Evolutionary conservation across 1,140 invertebrate genomes (phyloP), one percentile per base, ranked within the genome.

Genomic region (Tetramorium simillimum): DNA sequence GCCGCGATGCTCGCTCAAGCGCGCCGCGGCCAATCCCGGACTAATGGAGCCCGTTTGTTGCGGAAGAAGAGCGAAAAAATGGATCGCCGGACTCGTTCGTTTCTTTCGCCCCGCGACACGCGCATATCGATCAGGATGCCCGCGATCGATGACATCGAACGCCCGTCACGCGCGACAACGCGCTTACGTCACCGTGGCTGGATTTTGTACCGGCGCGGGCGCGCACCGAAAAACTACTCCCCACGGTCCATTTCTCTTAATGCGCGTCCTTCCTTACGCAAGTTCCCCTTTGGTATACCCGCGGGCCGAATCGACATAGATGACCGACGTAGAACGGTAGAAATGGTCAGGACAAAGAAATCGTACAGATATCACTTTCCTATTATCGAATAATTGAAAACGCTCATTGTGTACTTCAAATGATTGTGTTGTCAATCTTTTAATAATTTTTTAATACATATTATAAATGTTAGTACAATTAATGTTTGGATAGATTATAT

Each of bases 1-100:
- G 81, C 58, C 58, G 77, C 53, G 86, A 24, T 90, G 72, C 65
- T 91, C 89, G 87, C 51, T 90, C 82, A 73, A 88, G 89, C 90
- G 89, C 53, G 24, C 81, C 78, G 78, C 85, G 76, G 77, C 76
- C 89, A 88, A 90, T 90, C 89, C 72, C 51, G 63, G 75, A 53
- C 81, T 90, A 90, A 90, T 90, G 76, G 88, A 67, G 21, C 70
- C 65, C 46, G 69, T 43, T 65, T 58, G 80, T 86, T 85, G 88
- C 24, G 81, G 77, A 84, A 78, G 67, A 28, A 78, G 46, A 33
- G 24, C 28, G 76, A 86, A 89, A 86, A 88, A 85, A 85, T 77
- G 18, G 62, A 76, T 69, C 51, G 60, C 24, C 53, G 33, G 56
- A 86, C 81, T 67, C 67, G 81, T 21, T 58, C 58, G 73, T 81